Evolutionary conservation across 2,113 vertebrate species (phyloP).

Genomic region (Hemichromis elongatus): DNA sequence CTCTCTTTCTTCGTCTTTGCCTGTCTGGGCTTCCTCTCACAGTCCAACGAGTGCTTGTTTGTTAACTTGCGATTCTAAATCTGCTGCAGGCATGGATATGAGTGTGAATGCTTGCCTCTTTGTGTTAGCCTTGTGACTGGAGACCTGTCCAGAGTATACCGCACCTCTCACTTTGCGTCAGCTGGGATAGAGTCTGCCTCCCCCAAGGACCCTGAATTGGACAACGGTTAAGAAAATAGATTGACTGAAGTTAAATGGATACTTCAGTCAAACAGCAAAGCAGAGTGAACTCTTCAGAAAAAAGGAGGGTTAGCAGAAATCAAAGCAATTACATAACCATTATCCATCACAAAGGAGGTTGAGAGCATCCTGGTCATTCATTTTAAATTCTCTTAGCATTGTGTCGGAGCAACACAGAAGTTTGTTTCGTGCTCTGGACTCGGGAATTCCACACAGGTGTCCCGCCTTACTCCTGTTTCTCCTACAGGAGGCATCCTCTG

Average conservation of each 20-base stretch:
- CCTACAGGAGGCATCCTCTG: slow-evolving; percentile 9
- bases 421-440: background rate
- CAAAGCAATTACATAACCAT: background rate
- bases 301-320: background rate
- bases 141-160: background rate
- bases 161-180: background rate
- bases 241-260: background rate
- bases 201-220: accelerated
- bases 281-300: background rate
- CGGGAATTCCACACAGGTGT: background rate
- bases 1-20: background rate
- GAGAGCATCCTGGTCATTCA: background rate
- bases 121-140: background rate
- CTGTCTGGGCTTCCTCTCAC: background rate
- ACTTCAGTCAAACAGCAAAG: background rate
- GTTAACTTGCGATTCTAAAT: background rate
- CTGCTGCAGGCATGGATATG: background rate
- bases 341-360: background rate
- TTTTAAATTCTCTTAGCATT: background rate
- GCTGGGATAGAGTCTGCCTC: background rate
- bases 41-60: background rate
- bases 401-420: background rate
- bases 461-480: background rate
- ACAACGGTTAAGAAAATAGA: background rate
- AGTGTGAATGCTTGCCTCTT: background rate